These are phyloP conservation scores for Cactoblastis cactorum DNA, from an alignment of 2,888 invertebrate genomes.

Conservation along the genomic window DNA sequence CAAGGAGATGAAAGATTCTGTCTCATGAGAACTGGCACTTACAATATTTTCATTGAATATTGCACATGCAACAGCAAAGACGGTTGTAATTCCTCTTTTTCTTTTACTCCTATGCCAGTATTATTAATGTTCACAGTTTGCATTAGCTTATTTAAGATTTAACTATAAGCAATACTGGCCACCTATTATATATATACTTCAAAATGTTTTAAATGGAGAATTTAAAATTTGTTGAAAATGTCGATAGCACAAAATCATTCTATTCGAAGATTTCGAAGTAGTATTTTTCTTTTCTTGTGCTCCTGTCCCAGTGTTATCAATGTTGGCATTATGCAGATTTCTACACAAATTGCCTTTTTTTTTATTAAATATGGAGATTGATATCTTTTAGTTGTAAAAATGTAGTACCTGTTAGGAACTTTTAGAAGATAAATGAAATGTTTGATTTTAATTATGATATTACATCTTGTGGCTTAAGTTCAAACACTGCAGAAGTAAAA, in stretches of 20 bases:
- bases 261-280: too few species aligned
- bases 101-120: constrained; percentile 48
- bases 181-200: too few species aligned
- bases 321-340: background rate
- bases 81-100: constrained; percentile 87
- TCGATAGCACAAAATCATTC: too few species aligned
- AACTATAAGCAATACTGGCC: constrained; percentile 16
- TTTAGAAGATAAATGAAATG: too few species aligned
- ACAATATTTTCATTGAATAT: constrained; percentile 95
- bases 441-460: too few species aligned
- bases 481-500: too few species aligned
- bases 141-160: constrained; percentile 20
- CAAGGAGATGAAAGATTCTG: constrained; percentile 94
- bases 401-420: background rate
- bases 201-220: background rate
- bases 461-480: too few species aligned
- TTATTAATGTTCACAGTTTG: constrained; percentile 26
- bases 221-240: too few species aligned
- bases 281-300: too few species aligned
- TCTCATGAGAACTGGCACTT: constrained; percentile 93
- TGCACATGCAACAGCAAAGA: constrained; percentile 96
- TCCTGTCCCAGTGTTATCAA: too few species aligned
- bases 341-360: background rate
- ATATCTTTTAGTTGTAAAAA: background rate
- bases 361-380: background rate